These are phyloP conservation scores for Spodoptera littoralis DNA, from an alignment of 2,888 invertebrate species.

Conservation along the genomic window DNA sequence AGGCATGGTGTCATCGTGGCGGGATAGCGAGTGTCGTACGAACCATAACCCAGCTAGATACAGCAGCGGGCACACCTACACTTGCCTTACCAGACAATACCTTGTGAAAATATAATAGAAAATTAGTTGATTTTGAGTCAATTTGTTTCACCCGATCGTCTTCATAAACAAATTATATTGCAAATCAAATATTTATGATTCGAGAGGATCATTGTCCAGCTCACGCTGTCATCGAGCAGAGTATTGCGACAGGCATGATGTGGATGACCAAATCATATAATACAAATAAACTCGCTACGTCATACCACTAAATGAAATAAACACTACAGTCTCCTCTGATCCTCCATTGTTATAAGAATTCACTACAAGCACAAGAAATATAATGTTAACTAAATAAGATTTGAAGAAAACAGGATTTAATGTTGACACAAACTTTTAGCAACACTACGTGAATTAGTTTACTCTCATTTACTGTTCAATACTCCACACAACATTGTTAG, in stretches of 20 bases:
- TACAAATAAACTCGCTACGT: conserved; percentile 78
- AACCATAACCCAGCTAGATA: conserved; percentile 84
- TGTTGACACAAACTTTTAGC: conserved; percentile 48
- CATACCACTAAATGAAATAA: conserved; percentile 76
- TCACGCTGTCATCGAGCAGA: conserved; percentile 78
- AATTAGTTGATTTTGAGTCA: conserved; percentile 88
- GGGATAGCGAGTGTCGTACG: conserved; percentile 80
- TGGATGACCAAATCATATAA: conserved; percentile 77
- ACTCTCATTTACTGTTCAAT: conserved; percentile 76
- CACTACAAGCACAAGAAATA: conserved; percentile 81
- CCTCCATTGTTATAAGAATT: conserved; percentile 78
- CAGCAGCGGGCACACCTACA: conserved; percentile 87
- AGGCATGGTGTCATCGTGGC: conserved; percentile 76
- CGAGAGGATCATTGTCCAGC: conserved; percentile 80
- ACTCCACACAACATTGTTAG: conserved; percentile 72
- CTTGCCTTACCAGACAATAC: conserved; percentile 88
- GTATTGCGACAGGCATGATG: conserved; percentile 74
- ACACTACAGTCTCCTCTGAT: conserved; percentile 78
- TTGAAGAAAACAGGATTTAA: conserved; percentile 80
- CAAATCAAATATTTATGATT: conserved; percentile 75
- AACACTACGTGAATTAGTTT: conserved; percentile 71
- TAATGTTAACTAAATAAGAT: conserved; percentile 63
- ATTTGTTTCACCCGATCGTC: conserved; percentile 79
- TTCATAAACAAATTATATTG: conserved; percentile 71
- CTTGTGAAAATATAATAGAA: conserved; percentile 88